A percentile compares a stretch with the other conserved stretches of the same genome.
These are phyloP conservation scores for Dermochelys coriacea DNA, from an alignment of 2,797 vertebrate genomes.

Conservation along the genomic window DNA sequence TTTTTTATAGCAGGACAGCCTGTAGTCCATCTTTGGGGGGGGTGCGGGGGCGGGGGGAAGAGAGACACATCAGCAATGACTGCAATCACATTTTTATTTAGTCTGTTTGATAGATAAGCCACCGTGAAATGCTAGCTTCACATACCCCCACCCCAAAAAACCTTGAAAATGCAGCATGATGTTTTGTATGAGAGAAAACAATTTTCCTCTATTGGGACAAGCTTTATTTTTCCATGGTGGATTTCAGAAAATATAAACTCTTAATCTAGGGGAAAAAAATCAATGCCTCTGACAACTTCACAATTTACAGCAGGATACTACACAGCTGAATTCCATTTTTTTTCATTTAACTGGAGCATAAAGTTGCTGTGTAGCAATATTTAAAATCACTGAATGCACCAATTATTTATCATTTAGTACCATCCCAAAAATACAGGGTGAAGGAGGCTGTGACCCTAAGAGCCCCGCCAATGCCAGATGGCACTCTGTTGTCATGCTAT, in stretches of 20 bases:
- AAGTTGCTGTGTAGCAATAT: conserved; percentile 29
- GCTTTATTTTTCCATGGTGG: background rate
- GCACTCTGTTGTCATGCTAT: background rate
- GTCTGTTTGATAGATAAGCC: background rate
- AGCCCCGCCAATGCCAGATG: background rate
- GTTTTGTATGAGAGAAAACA: background rate
- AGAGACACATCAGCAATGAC: background rate
- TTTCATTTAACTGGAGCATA: conserved; percentile 54
- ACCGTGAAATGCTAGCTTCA: background rate
- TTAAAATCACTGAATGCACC: conserved; percentile 40
- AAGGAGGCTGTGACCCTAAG: background rate
- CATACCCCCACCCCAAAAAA: background rate
- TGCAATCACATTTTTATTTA: conserved; percentile 1
- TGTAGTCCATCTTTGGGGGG: background rate
- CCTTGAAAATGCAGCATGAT: background rate
- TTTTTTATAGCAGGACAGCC: background rate
- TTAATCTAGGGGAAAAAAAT: background rate
- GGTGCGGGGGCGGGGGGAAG: background rate
- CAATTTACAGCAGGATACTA: conserved; percentile 2
- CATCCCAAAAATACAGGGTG: background rate
- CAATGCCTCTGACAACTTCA: conserved; percentile 8
- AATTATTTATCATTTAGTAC: background rate
- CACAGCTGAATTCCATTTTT: conserved; percentile 28
- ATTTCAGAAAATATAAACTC: background rate
- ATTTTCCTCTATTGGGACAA: conserved; percentile 17